Conservation (phyloP, 2,888 invertebrate species). For the Scaptomyza caliginosa region DNA sequence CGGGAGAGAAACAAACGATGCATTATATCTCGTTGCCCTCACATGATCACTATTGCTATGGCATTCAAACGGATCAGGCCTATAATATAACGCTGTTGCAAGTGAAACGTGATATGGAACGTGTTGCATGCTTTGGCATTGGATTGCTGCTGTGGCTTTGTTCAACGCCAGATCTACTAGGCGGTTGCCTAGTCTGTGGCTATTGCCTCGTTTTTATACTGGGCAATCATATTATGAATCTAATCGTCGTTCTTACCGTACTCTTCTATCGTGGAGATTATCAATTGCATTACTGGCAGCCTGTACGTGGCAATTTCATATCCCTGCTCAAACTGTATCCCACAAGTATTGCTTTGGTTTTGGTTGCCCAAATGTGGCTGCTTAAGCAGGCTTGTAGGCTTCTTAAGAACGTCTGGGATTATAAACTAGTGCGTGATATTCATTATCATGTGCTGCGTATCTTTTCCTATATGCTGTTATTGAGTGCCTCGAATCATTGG, state of each 20-base stretch:
- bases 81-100: conserved; percentile 38
- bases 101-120: conserved; percentile 13
- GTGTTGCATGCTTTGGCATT: conserved; percentile 14
- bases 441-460: neutral
- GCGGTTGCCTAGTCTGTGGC: neutral
- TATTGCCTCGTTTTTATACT: conserved; percentile 15
- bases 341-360: neutral
- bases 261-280: neutral
- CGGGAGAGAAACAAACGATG: neutral
- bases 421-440: accelerated
- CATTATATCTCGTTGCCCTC: conserved; percentile 33
- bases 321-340: conserved; percentile 17
- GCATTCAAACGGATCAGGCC: conserved; percentile 46
- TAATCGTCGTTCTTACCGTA: neutral
- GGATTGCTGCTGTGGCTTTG: conserved; percentile 32
- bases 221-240: conserved; percentile 23
- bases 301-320: conserved; percentile 23
- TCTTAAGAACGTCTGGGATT: conserved; percentile 4
- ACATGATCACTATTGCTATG: conserved; percentile 41
- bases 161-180: neutral
- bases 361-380: conserved; percentile 9
- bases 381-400: neutral
- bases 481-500: conserved; percentile 27
- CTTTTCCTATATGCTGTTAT: conserved; percentile 24
- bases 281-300: neutral